Conservation (phyloP, 2,888 invertebrate genomes). For the Gnatocerus cornutus region DNA sequence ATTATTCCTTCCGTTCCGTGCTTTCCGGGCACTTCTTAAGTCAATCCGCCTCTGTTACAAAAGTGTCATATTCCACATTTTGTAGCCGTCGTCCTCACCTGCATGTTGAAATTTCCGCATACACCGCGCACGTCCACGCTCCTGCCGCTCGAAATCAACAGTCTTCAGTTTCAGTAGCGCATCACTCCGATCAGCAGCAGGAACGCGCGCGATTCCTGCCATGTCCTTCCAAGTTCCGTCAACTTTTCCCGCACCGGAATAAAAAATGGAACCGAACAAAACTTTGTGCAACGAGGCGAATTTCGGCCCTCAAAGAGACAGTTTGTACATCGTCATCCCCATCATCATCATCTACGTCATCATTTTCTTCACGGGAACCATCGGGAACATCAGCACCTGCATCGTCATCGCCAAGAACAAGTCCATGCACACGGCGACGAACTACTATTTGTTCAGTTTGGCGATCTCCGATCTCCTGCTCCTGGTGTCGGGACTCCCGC, state of each 20-base stretch:
- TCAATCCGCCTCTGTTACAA: too few relatives aligned
- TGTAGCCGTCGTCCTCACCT: not conserved
- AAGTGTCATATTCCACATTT: too few relatives aligned
- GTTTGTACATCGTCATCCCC: constrained; percentile 74
- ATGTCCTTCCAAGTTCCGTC: constrained; percentile 5
- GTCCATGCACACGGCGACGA: constrained; percentile 88
- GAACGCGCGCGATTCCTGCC: constrained; percentile 23
- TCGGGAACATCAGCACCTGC: constrained; percentile 90
- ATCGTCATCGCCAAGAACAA: constrained; percentile 87
- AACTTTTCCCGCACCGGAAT: not conserved
- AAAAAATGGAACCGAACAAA: constrained; percentile 15
- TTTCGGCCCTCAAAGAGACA: constrained; percentile 55
- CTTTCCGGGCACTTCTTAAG: too few relatives aligned
- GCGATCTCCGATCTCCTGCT: constrained; percentile 88
- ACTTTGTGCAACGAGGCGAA: constrained; percentile 50
- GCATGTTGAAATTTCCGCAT: not conserved
- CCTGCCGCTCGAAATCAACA: constrained; percentile 22
- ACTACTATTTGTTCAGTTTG: constrained; percentile 88
- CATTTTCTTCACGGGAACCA: constrained; percentile 85
- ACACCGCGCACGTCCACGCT: constrained; percentile 33
- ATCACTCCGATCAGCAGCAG: constrained; percentile 18
- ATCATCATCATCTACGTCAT: constrained; percentile 83
- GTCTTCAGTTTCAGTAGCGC: constrained; percentile 24
- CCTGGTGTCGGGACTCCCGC: constrained; percentile 85
- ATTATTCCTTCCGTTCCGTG: too few relatives aligned